phyloP scores from a whole-genome alignment of 92 coral and sea anemone species.

The Virgularia gustaviana region DNA sequence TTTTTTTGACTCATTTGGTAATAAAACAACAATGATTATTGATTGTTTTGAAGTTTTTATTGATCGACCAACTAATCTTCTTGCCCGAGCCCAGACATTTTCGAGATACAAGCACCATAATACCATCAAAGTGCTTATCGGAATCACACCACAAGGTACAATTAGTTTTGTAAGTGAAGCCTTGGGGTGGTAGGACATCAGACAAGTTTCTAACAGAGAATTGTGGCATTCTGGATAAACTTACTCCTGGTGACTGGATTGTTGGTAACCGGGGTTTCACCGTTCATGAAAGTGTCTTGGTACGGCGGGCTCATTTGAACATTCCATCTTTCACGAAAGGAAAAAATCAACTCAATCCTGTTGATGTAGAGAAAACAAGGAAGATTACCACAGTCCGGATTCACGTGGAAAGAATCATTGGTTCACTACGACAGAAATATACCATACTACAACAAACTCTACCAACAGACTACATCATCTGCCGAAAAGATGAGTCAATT shows the following conservation, averaged over 20 bases:
- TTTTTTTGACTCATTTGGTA: conserved; percentile 32
- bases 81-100: no score
- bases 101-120: no score
- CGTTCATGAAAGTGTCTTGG: neutral
- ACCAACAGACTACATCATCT: conserved; percentile 50
- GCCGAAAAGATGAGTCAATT: conserved; percentile 6
- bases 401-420: conserved; percentile 11
- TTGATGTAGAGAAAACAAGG: conserved; percentile 20
- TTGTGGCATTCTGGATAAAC: neutral
- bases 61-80: conserved; percentile 21
- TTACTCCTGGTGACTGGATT: neutral
- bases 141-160: conserved; percentile 19
- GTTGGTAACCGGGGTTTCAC: neutral
- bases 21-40: conserved; percentile 20
- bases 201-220: neutral
- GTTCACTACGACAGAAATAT: neutral
- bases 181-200: neutral
- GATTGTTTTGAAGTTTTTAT: no score
- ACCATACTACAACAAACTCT: conserved; percentile 4
- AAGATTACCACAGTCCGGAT: conserved; percentile 15
- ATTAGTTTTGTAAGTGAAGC: conserved; percentile 12
- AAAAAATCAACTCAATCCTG: neutral
- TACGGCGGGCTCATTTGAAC: neutral
- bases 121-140: no score
- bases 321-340: neutral